Evolutionary conservation across 2,797 vertebrate genomes (phyloP), one percentile per base, ranked within the genome.

Genomic region (Lates japonicus): DNA sequence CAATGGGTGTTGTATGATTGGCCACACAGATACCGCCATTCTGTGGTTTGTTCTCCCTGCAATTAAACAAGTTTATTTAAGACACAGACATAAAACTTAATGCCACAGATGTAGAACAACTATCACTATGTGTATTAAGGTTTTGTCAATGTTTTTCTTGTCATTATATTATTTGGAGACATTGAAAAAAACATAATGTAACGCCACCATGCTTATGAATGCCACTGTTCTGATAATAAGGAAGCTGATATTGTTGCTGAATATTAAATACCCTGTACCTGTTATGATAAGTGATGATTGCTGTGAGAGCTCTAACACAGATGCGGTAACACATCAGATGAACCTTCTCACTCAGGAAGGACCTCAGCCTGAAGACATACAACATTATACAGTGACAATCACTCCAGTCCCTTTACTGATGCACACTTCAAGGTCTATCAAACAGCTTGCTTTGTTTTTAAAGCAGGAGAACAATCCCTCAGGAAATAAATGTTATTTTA

Each of bases 11-110:
- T 0, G 98, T 99, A 78, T 99, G 97, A 88, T 99, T 99, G 42
- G 97, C 97, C 87, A 99, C 97, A 16, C 97, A 99, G 89, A 99
- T 98, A 31, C 97, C 97, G 10, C 97, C 97, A 0, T 97, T 97
- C 81, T 93, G 96, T 29, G 97, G 97, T 82, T 97, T 96, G 93
- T 98, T 98, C 80, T 97, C 96, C 78, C 97, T 98, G 83, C 33
- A 72, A 44, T 74, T 12, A 52, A 74, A 72, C 37, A 44, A 9
- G 37, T 58, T 22, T 19, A 14, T 49, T 44, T 29, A 35, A 61
- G 14, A 74, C 4, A 68, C 31, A 78, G 0, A 62, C 3, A 35
- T 12, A 68, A 7, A 58, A 35, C 49, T 31, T 9, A 49, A 61
- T 20, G 12, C 42, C n/a, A 9, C 39, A 4, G 16, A 6, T n/a